Conservation (phyloP, 2,888 invertebrate species). For the Formica aserva region DNA sequence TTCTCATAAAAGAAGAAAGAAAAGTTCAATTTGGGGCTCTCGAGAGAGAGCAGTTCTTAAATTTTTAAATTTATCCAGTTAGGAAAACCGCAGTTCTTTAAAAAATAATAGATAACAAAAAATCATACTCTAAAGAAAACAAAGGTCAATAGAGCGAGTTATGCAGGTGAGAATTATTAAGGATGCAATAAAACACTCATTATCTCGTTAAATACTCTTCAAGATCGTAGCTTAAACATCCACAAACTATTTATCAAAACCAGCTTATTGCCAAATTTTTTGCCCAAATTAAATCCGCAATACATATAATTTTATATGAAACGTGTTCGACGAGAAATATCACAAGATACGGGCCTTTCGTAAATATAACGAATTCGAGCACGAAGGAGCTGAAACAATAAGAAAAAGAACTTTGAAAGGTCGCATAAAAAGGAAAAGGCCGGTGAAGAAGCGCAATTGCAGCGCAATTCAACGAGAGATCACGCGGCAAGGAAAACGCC, state of each 20-base stretch:
- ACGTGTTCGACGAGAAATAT: background rate
- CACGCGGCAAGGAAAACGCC: conserved; percentile 28
- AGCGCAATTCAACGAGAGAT: conserved; percentile 57
- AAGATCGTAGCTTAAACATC: background rate
- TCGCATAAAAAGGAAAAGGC: background rate
- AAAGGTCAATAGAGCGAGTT: background rate
- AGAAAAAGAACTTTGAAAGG: conserved; percentile 29
- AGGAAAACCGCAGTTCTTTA: background rate
- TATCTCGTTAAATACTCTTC: background rate
- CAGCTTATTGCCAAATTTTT: background rate
- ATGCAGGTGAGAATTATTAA: conserved; percentile 15
- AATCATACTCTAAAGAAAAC: background rate
- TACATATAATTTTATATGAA: background rate
- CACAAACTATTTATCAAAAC: background rate
- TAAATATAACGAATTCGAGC: background rate
- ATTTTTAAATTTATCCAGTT: background rate
- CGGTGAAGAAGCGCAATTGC: conserved; percentile 59
- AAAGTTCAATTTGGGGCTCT: background rate
- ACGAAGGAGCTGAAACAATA: background rate
- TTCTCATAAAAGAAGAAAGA: background rate
- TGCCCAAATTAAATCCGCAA: background rate
- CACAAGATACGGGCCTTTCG: conserved; percentile 33
- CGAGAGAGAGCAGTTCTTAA: background rate
- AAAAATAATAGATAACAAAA: background rate
- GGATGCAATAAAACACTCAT: background rate